Percentiles rank a stretch among this genome's conserved stretches.
Evolutionary conservation across 2,113 vertebrate genomes (phyloP).

Genomic region (Poeciliopsis turrubarensis): DNA sequence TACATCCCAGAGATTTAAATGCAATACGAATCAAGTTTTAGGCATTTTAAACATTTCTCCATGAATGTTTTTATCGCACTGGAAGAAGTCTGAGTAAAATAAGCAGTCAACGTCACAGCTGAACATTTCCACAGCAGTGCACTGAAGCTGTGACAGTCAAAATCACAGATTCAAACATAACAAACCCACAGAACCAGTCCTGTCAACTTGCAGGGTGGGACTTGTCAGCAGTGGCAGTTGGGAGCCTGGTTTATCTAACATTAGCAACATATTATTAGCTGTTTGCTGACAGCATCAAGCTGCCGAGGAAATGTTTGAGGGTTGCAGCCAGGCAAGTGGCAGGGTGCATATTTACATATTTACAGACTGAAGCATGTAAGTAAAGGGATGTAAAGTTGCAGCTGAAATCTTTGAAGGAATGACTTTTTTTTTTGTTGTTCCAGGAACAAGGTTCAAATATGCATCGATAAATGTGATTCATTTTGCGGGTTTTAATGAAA

Average conservation of each 20-base stretch:
- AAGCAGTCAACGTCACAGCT: background rate
- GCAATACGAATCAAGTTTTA: background rate
- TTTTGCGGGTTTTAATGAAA: background rate
- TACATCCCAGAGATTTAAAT: background rate
- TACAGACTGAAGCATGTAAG: background rate
- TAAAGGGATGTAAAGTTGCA: background rate
- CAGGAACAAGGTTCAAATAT: background rate
- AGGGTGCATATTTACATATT: constrained; percentile 4
- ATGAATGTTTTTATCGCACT: background rate
- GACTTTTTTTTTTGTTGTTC: background rate
- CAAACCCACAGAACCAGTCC: constrained; percentile 4
- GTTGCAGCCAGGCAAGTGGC: background rate
- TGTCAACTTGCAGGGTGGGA: constrained; percentile 16
- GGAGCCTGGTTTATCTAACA: constrained; percentile 11
- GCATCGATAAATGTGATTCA: background rate
- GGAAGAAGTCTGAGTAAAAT: background rate
- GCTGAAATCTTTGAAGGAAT: background rate
- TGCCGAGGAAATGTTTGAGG: background rate
- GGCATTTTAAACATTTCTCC: background rate
- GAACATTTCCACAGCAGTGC: constrained; percentile 5
- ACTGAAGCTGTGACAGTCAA: background rate
- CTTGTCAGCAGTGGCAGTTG: constrained; percentile 9
- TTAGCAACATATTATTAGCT: constrained; percentile 16
- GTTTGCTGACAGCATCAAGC: constrained; percentile 16
- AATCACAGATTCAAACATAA: constrained; percentile 8